A percentile compares a stretch with the other conserved stretches of the same genome.
Evolutionary conservation across 2,888 invertebrate genomes (phyloP).

Genomic region (Aspidiotus destructor): DNA sequence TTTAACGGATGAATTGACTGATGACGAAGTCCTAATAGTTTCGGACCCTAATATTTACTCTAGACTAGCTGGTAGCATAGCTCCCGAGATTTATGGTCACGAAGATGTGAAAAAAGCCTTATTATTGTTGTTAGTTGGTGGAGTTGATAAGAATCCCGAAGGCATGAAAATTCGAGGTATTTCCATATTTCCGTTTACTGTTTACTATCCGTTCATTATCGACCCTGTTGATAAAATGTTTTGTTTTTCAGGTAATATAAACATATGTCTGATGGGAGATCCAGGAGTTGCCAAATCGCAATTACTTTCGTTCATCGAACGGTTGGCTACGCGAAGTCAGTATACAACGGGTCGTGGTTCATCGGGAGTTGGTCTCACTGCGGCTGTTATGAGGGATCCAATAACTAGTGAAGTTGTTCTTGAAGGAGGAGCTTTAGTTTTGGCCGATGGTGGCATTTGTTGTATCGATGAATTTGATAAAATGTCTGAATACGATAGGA

Average conservation of each 20-base stretch:
- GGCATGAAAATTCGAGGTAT: constrained; percentile 90
- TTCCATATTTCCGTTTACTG: neutral
- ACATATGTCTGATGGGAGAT: constrained; percentile 98
- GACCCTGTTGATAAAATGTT: neutral
- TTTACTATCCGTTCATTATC: neutral
- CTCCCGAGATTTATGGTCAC: constrained; percentile 98
- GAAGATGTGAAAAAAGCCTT: constrained; percentile 96
- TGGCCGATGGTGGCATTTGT: constrained; percentile 94
- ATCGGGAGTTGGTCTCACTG: constrained; percentile 97
- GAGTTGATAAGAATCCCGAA: constrained; percentile 75
- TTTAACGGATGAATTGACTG: constrained; percentile 61
- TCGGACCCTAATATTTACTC: constrained; percentile 86
- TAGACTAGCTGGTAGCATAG: constrained; percentile 81
- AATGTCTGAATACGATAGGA: constrained; percentile 92
- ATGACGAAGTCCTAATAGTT: constrained; percentile 69
- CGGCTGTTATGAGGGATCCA: constrained; percentile 80
- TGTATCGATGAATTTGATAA: constrained; percentile 99
- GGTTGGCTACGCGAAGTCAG: constrained; percentile 76
- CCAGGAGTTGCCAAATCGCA: constrained; percentile 99
- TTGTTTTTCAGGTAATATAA: constrained; percentile 64
- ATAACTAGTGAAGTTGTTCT: constrained; percentile 95
- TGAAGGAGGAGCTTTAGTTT: constrained; percentile 76
- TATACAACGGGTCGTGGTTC: constrained; percentile 61
- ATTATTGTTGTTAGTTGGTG: constrained; percentile 80
- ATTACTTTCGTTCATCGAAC: constrained; percentile 84